Base-by-base conservation (phyloP, 2,888 invertebrate genomes). In the Schrankia costaestrigalis region DNA sequence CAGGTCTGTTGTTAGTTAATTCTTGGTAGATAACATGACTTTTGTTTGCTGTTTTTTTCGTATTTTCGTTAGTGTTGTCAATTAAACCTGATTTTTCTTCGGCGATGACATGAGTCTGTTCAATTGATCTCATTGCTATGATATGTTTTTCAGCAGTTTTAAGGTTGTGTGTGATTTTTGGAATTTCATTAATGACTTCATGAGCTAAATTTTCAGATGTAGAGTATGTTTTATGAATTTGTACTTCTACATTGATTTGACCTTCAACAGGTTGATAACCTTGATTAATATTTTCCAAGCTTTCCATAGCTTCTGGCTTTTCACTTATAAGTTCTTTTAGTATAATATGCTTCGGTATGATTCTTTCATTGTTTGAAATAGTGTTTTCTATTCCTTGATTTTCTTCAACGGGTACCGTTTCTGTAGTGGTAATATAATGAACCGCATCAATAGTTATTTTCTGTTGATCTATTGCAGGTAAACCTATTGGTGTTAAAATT, bases 361-460 rank as follows among this genome's bases (percentile, higher is more conserved):
- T 71, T 52, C 66, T 71, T 56, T 73, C 75, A 53, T 68, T 56
- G 56, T 62, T 78, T 8, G 36, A 14, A 15, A 10, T 13, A 8
- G 46, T 40, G 33, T 56, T 45, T 22, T 70, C 48, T 14, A 73
- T 45, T 14, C 61, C 48, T 24, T 56, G 37, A 35, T 57, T 57
- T 31, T 62, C 62, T 66, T 87, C 85, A 9, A 78, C 49, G 8
- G 61, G 40, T 30, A 76, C 40, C 3, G 66, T 78, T 67, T 85
- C 83, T 31, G 55, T 64, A 7, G 72, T 82, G 11, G 65, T 77
- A 8, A 86, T 41, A 39, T 82, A 72, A 10, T 66, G 57, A 13
- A 56, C 59, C 25, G 71, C 55, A 45, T 68, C 62, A 5, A 82
- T 43, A 35, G 71, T 67, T 6, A 74, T 17, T 28, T 56, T 49